These are phyloP conservation scores for Hirudo medicinalis DNA, from an alignment of 1,140 invertebrate genomes.

Conservation along the genomic window DNA sequence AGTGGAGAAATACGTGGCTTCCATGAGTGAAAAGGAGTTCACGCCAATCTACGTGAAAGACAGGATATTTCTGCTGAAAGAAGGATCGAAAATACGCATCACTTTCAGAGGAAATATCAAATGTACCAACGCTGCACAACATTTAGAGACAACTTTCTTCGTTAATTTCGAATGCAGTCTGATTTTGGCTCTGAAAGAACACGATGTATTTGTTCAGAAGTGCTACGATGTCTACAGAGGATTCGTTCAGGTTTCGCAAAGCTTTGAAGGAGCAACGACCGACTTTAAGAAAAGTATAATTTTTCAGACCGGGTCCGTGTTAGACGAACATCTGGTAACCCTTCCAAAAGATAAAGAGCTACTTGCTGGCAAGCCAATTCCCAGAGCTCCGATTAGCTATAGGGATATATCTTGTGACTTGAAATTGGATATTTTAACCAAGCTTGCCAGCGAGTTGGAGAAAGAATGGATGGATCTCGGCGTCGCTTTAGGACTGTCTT, in stretches of 20 bases:
- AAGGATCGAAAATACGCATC: conserved; percentile 33
- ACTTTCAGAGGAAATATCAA: conserved; percentile 33
- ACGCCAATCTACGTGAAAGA: conserved; percentile 30
- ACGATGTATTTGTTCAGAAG: conserved; percentile 33
- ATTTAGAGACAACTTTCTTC: conserved; percentile 28
- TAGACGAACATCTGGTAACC: conserved; percentile 9
- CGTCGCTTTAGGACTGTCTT: neutral
- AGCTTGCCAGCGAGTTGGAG: conserved; percentile 7
- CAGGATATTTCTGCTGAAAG: conserved; percentile 26
- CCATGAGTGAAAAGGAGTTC: conserved; percentile 29
- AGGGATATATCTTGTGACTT: neutral
- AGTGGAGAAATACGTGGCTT: conserved; percentile 25
- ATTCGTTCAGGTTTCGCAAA: conserved; percentile 11
- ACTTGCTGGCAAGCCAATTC: neutral
- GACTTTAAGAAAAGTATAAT: neutral
- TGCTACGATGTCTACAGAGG: conserved; percentile 31
- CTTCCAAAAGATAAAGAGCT: conserved; percentile 14
- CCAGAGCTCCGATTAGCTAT: neutral
- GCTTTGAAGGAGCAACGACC: neutral
- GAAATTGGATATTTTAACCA: neutral
- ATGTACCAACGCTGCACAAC: conserved; percentile 11
- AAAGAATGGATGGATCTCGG: conserved; percentile 7
- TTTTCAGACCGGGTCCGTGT: neutral
- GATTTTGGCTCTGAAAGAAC: conserved; percentile 28
- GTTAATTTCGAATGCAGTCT: conserved; percentile 28